Evolutionary conservation across 2,888 invertebrate species (phyloP), one percentile per base, ranked within the genome.

Genomic region (Perithous albicinctus): DNA sequence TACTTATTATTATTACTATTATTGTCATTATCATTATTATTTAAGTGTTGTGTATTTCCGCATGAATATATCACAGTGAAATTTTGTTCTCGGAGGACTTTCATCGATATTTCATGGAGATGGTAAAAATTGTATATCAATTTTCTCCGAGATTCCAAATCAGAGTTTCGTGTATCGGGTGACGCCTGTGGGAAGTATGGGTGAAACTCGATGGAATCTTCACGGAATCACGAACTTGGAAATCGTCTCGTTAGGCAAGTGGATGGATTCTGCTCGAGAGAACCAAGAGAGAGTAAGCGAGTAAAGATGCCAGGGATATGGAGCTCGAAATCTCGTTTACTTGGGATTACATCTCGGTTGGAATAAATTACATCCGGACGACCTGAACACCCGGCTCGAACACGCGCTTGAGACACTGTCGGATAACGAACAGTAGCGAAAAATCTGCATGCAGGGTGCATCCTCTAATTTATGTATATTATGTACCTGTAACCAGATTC

Each of bases 361-460:
- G 72, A 72, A 72, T 72, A 72, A 72, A 59, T 72, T 72, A 46
- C 59, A 41, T 59, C 59, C 59, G 18, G 15, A 43, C n/a, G 41
- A 72, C 41, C 59, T 12, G 46, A 43, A 46, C 29, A 54, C 41
- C 43, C 38, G 18, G 20, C 26, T 72, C 43, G 72, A 59, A 41
- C 35, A 18, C 26, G 41, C 18, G 15, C 41, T 41, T 56, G 43
- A n/a, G 12, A 43, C 12, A 56, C 43, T 20, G 29, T 4, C 59
- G 59, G 32, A 59, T 46, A 72, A 69, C 69, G 69, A 69, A 69
- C 35, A 54, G 51, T 54, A 23, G 69, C 51, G 54, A 51, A 69
- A 69, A 69, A 69, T 54, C 35, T 69, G 12, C 35, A 54, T 51
- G 26, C 29, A 0, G 23, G 26, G n/a, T 64, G 29, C 64, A 64